phyloP scores from a whole-genome alignment of 2,113 vertebrate genomes.

The Reinhardtius hippoglossoides region DNA sequence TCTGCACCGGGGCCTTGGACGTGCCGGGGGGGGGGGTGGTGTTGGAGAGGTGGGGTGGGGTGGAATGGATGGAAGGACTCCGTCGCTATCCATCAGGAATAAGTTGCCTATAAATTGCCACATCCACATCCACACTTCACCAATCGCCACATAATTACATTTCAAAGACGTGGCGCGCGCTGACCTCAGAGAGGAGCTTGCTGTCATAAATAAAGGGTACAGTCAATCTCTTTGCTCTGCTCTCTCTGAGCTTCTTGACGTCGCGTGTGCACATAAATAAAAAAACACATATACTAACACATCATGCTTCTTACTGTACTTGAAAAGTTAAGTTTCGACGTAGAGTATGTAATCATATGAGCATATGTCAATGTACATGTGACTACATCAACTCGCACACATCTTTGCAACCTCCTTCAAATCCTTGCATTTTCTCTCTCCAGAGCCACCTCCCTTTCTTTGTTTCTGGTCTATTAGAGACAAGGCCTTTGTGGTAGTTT shows the following conservation, averaged over 20 bases:
- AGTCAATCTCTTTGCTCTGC: background rate
- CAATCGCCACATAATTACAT: conserved; percentile 80
- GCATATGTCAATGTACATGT: background rate
- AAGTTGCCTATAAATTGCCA: conserved; percentile 64
- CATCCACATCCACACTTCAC: conserved; percentile 52
- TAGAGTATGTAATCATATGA: background rate
- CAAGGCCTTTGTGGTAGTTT: conserved; percentile 26
- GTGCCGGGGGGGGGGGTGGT: background rate
- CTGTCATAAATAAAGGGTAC: conserved; percentile 51
- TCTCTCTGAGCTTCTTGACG: background rate
- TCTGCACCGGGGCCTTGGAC: conserved; percentile 54
- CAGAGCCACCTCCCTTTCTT: background rate
- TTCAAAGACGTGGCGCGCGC: conserved; percentile 58
- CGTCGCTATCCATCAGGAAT: conserved; percentile 60
- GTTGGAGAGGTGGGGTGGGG: background rate
- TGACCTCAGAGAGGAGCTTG: conserved; percentile 69
- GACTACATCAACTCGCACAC: background rate
- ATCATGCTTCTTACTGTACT: background rate
- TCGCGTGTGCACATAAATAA: background rate
- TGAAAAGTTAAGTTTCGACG: background rate
- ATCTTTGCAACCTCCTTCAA: background rate
- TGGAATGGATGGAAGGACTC: conserved; percentile 9
- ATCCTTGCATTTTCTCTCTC: background rate
- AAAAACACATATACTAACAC: background rate
- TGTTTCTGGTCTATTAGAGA: conserved; percentile 7